These are phyloP conservation scores for Meloidogyne chitwoodi DNA, from an alignment of 1,140 invertebrate species.

Conservation along the genomic window DNA sequence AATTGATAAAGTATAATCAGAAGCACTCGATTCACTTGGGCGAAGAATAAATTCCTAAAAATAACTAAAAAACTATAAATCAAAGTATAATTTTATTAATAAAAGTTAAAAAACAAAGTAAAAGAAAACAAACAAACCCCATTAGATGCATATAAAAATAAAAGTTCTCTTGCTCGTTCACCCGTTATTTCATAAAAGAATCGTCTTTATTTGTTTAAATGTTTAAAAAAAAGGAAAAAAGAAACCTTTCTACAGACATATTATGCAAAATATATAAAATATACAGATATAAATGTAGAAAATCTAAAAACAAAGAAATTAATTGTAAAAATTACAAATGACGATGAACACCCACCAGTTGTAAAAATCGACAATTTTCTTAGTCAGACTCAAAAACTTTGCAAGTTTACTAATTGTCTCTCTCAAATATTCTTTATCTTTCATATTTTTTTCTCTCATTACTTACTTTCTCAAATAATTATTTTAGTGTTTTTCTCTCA, in stretches of 20 bases:
- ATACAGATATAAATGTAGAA: neutral
- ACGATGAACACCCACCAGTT: too few species aligned
- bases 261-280: neutral
- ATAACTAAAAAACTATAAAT: too few species aligned
- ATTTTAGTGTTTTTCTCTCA: too few species aligned
- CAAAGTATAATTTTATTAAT: too few species aligned
- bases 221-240: neutral
- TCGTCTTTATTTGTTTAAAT: neutral
- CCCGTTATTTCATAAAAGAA: constrained; percentile 44
- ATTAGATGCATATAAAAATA: constrained; percentile 42
- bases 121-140: constrained; percentile 28
- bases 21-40: constrained; percentile 36
- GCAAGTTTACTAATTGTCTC: neutral
- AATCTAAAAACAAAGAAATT: neutral
- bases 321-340: too few species aligned
- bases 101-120: neutral
- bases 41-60: constrained; percentile 36
- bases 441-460: neutral
- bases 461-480: too few species aligned
- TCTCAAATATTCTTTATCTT: neutral
- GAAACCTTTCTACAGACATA: neutral
- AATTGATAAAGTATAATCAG: constrained; percentile 42
- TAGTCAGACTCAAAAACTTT: too few species aligned
- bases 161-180: constrained; percentile 37
- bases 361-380: too few species aligned